Evolutionary conservation across 2,888 invertebrate species (phyloP).

Genomic region (Maniola hyperantus): DNA sequence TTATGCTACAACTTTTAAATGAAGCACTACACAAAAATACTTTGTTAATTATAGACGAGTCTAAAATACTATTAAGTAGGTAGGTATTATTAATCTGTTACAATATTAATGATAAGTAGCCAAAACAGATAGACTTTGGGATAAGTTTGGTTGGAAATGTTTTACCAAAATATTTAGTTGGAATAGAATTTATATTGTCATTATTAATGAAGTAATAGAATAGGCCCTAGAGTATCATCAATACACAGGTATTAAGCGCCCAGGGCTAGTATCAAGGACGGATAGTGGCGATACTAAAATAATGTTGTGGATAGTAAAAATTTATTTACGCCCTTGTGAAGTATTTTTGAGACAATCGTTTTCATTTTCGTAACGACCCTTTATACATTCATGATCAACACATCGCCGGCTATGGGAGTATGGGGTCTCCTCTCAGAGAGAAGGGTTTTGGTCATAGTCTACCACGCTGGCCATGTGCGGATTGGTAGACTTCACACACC

Average conservation of each 20-base stretch:
- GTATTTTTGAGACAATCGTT: not conserved
- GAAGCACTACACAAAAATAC: not conserved
- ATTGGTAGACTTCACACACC: no score
- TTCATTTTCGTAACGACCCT: not conserved
- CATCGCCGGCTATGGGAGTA: no score
- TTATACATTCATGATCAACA: no score
- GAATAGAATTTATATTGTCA: slow-evolving; percentile 11
- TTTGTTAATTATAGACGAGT: not conserved
- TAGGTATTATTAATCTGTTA: not conserved
- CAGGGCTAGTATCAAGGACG: slow-evolving; percentile 63
- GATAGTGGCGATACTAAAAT: slow-evolving; percentile 50
- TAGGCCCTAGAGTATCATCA: slow-evolving; percentile 54
- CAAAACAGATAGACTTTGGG: not conserved
- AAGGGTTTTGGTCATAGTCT: no score
- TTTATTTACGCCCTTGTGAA: not conserved
- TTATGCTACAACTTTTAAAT: slow-evolving; percentile 43
- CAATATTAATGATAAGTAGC: not conserved
- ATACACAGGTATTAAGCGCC: slow-evolving; percentile 63
- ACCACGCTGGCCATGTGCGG: no score
- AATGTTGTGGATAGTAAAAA: slow-evolving; percentile 53
- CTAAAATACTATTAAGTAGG: no score
- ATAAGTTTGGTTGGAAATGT: not conserved
- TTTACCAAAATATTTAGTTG: not conserved
- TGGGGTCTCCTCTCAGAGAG: no score
- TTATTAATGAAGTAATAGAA: slow-evolving; percentile 52